phyloP scores from a whole-genome alignment of 1,140 invertebrate genomes.

The Drosophila yakuba region DNA sequence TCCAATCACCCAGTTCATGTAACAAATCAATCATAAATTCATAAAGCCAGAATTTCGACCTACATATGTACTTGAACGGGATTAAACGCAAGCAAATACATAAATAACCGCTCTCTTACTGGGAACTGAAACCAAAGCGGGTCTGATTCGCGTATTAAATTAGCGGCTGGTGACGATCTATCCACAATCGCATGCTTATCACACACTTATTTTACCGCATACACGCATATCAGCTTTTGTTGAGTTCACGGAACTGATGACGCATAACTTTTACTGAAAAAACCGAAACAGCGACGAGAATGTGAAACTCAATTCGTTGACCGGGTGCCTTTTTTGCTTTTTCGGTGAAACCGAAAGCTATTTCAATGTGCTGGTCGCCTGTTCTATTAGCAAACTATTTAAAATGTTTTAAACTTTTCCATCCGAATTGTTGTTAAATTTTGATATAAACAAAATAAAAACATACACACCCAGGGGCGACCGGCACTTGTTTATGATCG shows the following conservation, averaged over 20 bases:
- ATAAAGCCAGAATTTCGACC: too few species aligned
- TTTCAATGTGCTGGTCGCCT: conserved; percentile 55
- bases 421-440: conserved; percentile 56
- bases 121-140: too few species aligned
- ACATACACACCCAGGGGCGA: conserved; percentile 37
- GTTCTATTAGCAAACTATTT: conserved; percentile 83
- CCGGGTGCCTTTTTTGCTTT: conserved; percentile 6
- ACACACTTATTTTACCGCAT: too few species aligned
- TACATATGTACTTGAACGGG: too few species aligned
- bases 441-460: conserved; percentile 75
- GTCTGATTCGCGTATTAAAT: neutral
- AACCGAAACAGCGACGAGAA: neutral
- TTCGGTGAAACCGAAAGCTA: conserved; percentile 19
- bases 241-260: conserved; percentile 2
- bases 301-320: conserved; percentile 35
- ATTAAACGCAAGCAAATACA: too few species aligned
- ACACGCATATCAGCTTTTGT: neutral
- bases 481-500: conserved; percentile 1
- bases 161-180: neutral
- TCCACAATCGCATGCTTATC: neutral
- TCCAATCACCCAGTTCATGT: too few species aligned
- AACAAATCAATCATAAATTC: too few species aligned
- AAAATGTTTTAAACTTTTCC: conserved; percentile 83
- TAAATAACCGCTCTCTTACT: too few species aligned
- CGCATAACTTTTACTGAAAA: conserved; percentile 50